phyloP scores from a whole-genome alignment of 2,113 vertebrate genomes.

The Sinocyclocheilus anshuiensis region DNA sequence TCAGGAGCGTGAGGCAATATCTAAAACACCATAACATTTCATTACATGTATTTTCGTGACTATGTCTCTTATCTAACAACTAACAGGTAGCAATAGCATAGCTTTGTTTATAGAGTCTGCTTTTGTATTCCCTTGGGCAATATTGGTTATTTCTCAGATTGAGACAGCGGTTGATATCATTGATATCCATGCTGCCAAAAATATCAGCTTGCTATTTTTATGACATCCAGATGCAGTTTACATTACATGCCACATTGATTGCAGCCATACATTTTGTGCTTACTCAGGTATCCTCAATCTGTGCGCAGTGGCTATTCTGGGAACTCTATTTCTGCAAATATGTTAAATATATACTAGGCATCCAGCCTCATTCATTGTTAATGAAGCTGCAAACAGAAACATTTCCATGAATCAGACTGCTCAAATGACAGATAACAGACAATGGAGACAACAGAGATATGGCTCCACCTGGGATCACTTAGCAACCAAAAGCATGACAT shows the following conservation, averaged over 20 bases:
- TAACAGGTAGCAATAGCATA: not conserved
- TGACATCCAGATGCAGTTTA: constrained; percentile 68
- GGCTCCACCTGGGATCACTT: constrained; percentile 23
- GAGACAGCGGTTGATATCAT: constrained; percentile 48
- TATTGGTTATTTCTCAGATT: constrained; percentile 65
- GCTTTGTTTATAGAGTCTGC: not conserved
- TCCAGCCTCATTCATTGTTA: constrained; percentile 67
- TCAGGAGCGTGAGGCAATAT: not conserved
- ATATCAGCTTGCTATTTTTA: constrained; percentile 74
- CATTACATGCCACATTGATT: constrained; percentile 75
- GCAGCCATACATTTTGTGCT: constrained; percentile 66
- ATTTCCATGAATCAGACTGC: constrained; percentile 51
- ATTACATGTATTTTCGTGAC: not conserved
- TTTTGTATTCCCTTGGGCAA: not conserved
- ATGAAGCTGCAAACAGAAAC: constrained; percentile 59
- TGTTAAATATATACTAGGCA: constrained; percentile 70
- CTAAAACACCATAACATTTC: constrained; percentile 3
- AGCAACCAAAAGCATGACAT: constrained; percentile 33
- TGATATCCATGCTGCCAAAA: constrained; percentile 70
- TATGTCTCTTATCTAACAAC: constrained; percentile 20
- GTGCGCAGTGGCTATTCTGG: constrained; percentile 75
- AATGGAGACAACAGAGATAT: constrained; percentile 40
- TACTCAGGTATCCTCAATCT: constrained; percentile 70
- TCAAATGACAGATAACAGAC: constrained; percentile 46
- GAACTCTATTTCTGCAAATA: constrained; percentile 62